Base-by-base conservation (phyloP, 1,140 invertebrate genomes). In the Spodoptera litura region DNA sequence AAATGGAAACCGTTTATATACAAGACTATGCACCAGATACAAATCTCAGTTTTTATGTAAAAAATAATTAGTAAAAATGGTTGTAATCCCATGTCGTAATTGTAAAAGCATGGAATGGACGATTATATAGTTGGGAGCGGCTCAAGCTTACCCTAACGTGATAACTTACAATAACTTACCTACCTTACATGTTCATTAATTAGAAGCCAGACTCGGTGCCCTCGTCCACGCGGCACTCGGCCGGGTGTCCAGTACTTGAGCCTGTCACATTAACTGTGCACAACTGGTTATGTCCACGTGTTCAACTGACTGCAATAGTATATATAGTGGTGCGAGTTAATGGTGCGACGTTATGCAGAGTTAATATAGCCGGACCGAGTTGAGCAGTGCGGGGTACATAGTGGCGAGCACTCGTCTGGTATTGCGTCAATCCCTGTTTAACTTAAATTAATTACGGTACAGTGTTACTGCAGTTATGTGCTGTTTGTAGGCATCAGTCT, bases 151-250 rank as follows among this genome's bases (percentile, higher is more conserved):
- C 73, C 85, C 88, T 90, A 87, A 79, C 75, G 83, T 87, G 80
- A 85, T 86, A 79, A 88, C 89, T 89, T 89, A 92, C 78, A 85
- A 83, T 89, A 90, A 89, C 89, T 87, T 89, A 91, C 88, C 84
- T 91, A 89, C 79, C 88, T 90, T 87, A 89, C 71, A 81, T 83
- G 82, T 78, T 83, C 78, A 82, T 82, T 80, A 85, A 77, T 81
- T 74, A 81, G 75, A 85, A 85, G 89, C 91, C 91, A 87, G 89
- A 88, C 89, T 82, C 35, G 66, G 81, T 77, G 62, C 70, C 74
- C 27, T 56, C 53, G 56, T 59, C 51, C 71, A 61, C 71, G 61
- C 71, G 6, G 20, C 59, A 11, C 2, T 31, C 49, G 49, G 49
- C 66, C 13, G 20, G 25, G 66, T 53, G 66, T 53, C 53, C 49